Evolutionary conservation across 2,888 invertebrate genomes (phyloP), one percentile per base, ranked within the genome.

Genomic region (Cryptus armator): DNA sequence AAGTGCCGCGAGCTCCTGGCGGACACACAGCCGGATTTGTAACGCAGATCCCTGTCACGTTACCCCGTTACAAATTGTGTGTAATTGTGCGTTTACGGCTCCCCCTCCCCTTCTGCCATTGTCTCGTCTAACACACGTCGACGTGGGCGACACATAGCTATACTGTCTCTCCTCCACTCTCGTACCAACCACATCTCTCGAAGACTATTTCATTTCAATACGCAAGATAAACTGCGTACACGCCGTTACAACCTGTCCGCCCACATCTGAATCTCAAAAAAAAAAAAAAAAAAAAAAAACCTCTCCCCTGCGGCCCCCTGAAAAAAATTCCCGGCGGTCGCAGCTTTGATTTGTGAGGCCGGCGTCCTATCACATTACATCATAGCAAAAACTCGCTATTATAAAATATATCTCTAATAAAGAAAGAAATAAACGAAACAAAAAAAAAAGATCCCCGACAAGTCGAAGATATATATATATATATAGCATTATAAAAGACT

Each of bases 31-130:
- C 44, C 62, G 81, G 85, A 87, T 81, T 74, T 83, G 85, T 86
- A 81, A 87, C 88, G 87, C 87, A 84, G 86, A 89, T 85, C 86
- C 86, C 86, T 86, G 88, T 89, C 85, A 88, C 83, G 88, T 90
- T 88, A 87, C 86, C 84, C 86, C 85, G 87, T 88, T 82, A 84
- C 87, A 86, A 86, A 86, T 86, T 81, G 84, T 75, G 82, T 84
- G 87, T 87, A 86, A 87, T 87, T 86, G 86, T 84, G 70, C 83
- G 83, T 84, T 77, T 59, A 83, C 53, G 75, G 70, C 51, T 14
- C 70, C 71, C 75, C 32, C 77, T 62, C 70, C 44, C 24, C 76
- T 83, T 37, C 37, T 37, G 37, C 37, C 77, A 76, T 83, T 75
- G 71, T 78, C 64, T 72, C 66, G 64, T 64, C 19, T 7, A 24